Evolutionary conservation across 2,113 vertebrate genomes (phyloP).

Genomic region (Seriola dumerili): DNA sequence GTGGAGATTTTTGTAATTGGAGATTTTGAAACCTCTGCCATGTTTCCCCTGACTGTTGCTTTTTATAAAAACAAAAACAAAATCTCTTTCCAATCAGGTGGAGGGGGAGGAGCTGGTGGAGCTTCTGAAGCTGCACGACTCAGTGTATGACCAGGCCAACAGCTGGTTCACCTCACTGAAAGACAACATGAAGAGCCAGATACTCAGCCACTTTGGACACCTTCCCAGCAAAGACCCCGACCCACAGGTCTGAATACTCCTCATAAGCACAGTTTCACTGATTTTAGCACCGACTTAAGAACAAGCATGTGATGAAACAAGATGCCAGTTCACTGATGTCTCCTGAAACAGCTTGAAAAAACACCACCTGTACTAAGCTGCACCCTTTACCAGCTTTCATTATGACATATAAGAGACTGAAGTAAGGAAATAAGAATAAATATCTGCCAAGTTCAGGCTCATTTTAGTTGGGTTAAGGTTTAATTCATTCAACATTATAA

Average conservation of each 20-base stretch:
- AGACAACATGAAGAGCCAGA: slow-evolving; percentile 94
- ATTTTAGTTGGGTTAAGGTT: neutral
- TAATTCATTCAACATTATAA: no score
- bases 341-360: neutral
- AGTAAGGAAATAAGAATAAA: neutral
- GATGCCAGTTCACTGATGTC: neutral
- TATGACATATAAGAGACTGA: neutral
- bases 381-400: neutral
- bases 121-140: slow-evolving; percentile 89
- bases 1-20: neutral
- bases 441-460: neutral
- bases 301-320: neutral
- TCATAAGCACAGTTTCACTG: neutral
- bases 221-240: slow-evolving; percentile 91
- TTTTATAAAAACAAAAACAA: neutral
- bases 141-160: slow-evolving; percentile 92
- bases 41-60: neutral
- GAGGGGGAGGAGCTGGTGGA: slow-evolving; percentile 90
- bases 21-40: neutral
- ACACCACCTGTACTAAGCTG: neutral
- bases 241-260: slow-evolving; percentile 86
- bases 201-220: slow-evolving; percentile 92
- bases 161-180: slow-evolving; percentile 94
- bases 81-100: slow-evolving; percentile 78
- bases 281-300: no score